Evolutionary conservation across 2,888 invertebrate genomes (phyloP).

Genomic region (Idaea dimidiata): DNA sequence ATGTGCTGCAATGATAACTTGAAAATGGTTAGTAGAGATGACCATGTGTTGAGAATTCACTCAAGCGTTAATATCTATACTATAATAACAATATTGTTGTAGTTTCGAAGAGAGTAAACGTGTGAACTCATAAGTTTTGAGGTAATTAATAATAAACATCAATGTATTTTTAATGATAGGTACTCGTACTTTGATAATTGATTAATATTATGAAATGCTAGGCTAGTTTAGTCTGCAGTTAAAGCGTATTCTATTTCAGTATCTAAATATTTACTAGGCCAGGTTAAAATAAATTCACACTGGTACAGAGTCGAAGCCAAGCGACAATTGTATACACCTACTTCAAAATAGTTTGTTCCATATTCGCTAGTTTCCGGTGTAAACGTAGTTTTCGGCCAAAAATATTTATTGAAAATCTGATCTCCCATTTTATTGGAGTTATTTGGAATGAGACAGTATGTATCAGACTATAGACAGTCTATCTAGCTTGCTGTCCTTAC

Average conservation of each 20-base stretch:
- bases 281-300: not conserved
- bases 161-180: conserved; percentile 4
- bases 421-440: too few relatives aligned
- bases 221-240: not conserved
- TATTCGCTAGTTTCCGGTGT: too few relatives aligned
- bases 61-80: too few relatives aligned
- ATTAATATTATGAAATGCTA: not conserved
- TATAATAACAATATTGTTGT: too few relatives aligned
- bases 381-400: too few relatives aligned
- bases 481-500: too few relatives aligned
- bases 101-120: not conserved
- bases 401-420: too few relatives aligned
- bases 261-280: not conserved
- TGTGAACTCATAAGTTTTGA: conserved; percentile 4
- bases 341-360: too few relatives aligned
- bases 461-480: too few relatives aligned
- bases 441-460: too few relatives aligned
- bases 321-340: too few relatives aligned
- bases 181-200: not conserved
- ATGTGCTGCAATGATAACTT: not conserved
- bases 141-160: not conserved
- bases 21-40: not conserved
- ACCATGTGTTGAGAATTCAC: not conserved
- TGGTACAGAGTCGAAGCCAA: too few relatives aligned
- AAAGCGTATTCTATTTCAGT: not conserved